Evolutionary conservation across 2,888 invertebrate genomes (phyloP).

Genomic region (Folsomia manolachei): DNA sequence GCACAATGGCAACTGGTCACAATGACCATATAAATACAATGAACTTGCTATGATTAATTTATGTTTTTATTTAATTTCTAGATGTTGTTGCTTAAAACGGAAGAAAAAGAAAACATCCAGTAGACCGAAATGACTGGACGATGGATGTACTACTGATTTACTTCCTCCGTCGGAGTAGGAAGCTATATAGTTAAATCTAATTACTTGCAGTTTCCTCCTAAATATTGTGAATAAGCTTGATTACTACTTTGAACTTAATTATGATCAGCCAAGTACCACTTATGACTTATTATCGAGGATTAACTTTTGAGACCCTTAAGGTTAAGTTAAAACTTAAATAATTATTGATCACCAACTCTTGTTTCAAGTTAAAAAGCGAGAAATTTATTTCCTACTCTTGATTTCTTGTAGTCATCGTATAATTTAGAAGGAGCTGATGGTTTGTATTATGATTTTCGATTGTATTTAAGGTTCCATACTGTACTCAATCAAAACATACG

Average conservation of each 20-base stretch:
- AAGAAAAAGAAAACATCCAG: conserved; percentile 98
- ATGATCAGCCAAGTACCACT: not conserved
- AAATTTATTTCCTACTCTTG: not conserved
- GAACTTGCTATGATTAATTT: too few relatives aligned
- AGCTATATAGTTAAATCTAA: conserved; percentile 19
- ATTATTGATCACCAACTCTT: not conserved
- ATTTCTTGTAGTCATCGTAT: not conserved
- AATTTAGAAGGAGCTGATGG: too few relatives aligned
- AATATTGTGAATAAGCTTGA: conserved; percentile 22
- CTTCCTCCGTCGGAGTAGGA: conserved; percentile 48
- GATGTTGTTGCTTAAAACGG: conserved; percentile 99
- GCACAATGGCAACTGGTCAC: not conserved
- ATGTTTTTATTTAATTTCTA: conserved; percentile 58
- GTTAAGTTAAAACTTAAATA: not conserved
- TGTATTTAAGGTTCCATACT: conserved; percentile 6
- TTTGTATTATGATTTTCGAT: not conserved
- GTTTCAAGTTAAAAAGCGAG: not conserved
- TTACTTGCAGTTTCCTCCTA: conserved; percentile 17
- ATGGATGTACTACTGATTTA: conserved; percentile 51
- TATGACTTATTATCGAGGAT: not conserved
- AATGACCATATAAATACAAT: too few relatives aligned
- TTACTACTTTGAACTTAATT: conserved; percentile 9
- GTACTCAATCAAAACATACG: not conserved
- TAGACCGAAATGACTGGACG: conserved; percentile 81
- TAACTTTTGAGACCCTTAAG: not conserved